A percentile compares a stretch with the other conserved stretches of the same genome.
Conservation (phyloP, 2,888 invertebrate species). For the Pecten maximus region DNA sequence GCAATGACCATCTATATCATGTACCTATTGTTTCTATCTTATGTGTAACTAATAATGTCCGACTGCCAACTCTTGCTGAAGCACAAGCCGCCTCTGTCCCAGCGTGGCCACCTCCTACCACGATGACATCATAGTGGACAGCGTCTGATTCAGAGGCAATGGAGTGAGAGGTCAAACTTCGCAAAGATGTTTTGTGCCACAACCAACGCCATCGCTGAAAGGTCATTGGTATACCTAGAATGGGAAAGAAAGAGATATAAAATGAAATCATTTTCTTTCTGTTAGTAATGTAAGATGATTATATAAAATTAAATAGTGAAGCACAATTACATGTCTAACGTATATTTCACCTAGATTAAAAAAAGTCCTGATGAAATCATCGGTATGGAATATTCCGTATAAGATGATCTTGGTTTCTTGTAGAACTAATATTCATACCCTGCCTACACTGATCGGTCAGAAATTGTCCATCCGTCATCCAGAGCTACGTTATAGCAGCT, state of each 20-base stretch:
- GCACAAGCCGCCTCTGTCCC: conserved; percentile 94
- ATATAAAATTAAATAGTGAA: too few species aligned
- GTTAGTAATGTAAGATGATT: too few species aligned
- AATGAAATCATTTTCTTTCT: background rate
- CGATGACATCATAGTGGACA: conserved; percentile 87
- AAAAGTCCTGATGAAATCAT: too few species aligned
- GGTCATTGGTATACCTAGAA: background rate
- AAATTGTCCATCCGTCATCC: too few species aligned
- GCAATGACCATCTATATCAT: too few species aligned
- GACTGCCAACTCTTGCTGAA: conserved; percentile 91
- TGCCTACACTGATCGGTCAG: too few species aligned
- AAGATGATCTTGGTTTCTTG: too few species aligned
- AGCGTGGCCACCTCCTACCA: conserved; percentile 95
- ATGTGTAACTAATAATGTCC: conserved; percentile 91
- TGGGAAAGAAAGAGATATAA: background rate
- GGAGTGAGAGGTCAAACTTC: background rate
- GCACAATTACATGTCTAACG: too few species aligned
- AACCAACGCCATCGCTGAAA: background rate
- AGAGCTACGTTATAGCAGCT: too few species aligned
- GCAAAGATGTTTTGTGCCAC: background rate
- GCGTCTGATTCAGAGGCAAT: background rate
- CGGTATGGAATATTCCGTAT: too few species aligned
- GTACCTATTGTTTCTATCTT: conserved; percentile 91
- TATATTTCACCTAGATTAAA: too few species aligned
- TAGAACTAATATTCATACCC: too few species aligned